Conservation (phyloP, 2,113 vertebrate species). For the Morone chrysops region DNA sequence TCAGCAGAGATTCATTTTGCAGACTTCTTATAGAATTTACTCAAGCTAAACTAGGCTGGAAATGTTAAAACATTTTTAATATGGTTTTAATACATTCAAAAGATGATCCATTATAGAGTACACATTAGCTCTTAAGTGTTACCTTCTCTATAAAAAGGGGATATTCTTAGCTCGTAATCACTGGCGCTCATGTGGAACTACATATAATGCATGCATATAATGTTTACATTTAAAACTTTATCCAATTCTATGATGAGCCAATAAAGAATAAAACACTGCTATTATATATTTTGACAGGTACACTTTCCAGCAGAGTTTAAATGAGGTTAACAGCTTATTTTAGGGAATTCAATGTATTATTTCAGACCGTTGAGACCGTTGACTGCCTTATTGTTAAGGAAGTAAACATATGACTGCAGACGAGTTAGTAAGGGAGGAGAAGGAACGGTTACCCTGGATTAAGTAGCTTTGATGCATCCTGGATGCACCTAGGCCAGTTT, state of each 20-base stretch:
- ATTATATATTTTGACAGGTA: neutral
- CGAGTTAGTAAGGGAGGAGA: neutral
- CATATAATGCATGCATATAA: neutral
- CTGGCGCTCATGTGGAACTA: neutral
- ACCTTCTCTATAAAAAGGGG: neutral
- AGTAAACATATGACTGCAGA: neutral
- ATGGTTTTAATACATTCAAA: neutral
- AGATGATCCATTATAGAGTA: neutral
- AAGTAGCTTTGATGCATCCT: neutral
- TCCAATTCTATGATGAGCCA: neutral
- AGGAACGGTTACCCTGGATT: neutral
- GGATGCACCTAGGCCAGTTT: neutral
- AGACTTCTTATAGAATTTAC: constrained; percentile 17
- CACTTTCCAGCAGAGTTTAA: neutral
- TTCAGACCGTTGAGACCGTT: neutral
- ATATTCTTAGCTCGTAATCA: constrained; percentile 5
- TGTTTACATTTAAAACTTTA: neutral
- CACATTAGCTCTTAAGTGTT: neutral
- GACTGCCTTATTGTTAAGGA: constrained; percentile 23
- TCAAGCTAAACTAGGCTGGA: neutral
- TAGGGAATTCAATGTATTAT: constrained; percentile 24
- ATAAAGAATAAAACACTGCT: neutral
- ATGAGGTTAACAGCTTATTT: constrained; percentile 31
- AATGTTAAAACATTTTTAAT: neutral
- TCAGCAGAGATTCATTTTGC: constrained; percentile 14